These are phyloP conservation scores for Eleutherodactylus coqui DNA, from an alignment of 2,797 vertebrate genomes.

Conservation along the genomic window DNA sequence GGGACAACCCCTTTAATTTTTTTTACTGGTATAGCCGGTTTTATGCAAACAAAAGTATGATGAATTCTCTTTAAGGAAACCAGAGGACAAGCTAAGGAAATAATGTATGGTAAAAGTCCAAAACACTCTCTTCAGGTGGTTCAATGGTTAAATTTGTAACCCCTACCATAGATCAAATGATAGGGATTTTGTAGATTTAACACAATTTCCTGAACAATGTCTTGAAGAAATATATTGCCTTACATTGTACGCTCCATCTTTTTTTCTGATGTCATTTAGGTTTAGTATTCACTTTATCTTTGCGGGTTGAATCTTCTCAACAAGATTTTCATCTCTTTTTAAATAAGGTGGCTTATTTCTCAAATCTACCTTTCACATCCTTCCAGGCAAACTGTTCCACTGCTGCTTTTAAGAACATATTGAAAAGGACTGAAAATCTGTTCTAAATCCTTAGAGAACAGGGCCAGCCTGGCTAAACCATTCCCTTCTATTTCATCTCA, in stretches of 20 bases:
- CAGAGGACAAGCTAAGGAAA: neutral
- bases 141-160: neutral
- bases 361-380: conserved; percentile 42
- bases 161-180: neutral
- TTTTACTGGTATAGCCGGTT: no score
- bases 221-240: conserved; percentile 9
- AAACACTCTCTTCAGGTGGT: neutral
- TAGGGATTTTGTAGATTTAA: conserved; percentile 22
- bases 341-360: conserved; percentile 63
- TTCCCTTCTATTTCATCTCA: conserved; percentile 67
- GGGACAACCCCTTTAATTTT: no score
- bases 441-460: conserved; percentile 38
- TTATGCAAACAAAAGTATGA: no score
- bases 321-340: conserved; percentile 62
- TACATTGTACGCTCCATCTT: neutral
- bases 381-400: conserved; percentile 56
- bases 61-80: no score
- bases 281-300: conserved; percentile 63
- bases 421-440: conserved; percentile 62
- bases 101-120: neutral
- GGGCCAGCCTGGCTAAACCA: conserved; percentile 66
- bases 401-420: conserved; percentile 65
- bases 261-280: conserved; percentile 20
- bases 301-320: conserved; percentile 9
- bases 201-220: conserved; percentile 30